These are phyloP conservation scores for Conomelus anceps DNA, from an alignment of 2,888 invertebrate genomes.

Conservation along the genomic window DNA sequence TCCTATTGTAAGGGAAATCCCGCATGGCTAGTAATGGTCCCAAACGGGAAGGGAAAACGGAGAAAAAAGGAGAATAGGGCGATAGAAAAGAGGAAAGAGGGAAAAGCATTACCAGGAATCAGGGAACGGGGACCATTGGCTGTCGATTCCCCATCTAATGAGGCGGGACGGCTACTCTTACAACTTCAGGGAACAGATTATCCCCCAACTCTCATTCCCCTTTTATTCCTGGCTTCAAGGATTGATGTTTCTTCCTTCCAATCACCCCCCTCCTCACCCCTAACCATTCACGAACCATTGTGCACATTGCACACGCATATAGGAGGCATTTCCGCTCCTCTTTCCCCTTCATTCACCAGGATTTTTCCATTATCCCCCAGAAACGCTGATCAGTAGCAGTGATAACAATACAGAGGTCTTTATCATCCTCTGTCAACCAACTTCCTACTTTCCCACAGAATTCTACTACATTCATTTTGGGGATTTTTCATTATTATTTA, in stretches of 20 bases:
- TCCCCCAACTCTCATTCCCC: background rate
- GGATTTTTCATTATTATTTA: too few relatives aligned
- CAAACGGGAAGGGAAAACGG: background rate
- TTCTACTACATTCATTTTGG: too few relatives aligned
- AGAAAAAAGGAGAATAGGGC: background rate
- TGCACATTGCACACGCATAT: background rate
- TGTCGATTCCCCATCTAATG: background rate
- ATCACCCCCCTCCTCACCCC: background rate
- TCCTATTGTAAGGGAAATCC: background rate
- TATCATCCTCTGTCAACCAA: background rate
- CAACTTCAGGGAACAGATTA: background rate
- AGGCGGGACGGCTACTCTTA: background rate
- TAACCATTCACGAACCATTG: background rate
- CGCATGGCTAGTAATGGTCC: background rate
- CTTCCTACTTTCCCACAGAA: too few relatives aligned
- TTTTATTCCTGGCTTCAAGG: slow-evolving; percentile 9
- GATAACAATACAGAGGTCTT: background rate
- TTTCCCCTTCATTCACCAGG: background rate
- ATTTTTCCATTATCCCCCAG: background rate
- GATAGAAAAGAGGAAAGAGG: background rate
- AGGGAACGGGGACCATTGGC: background rate
- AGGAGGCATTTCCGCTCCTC: background rate
- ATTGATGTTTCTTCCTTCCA: background rate
- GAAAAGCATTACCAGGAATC: background rate
- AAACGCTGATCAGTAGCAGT: background rate